These are phyloP conservation scores for Alectura lathami DNA, from an alignment of 2,113 vertebrate species.

Conservation along the genomic window DNA sequence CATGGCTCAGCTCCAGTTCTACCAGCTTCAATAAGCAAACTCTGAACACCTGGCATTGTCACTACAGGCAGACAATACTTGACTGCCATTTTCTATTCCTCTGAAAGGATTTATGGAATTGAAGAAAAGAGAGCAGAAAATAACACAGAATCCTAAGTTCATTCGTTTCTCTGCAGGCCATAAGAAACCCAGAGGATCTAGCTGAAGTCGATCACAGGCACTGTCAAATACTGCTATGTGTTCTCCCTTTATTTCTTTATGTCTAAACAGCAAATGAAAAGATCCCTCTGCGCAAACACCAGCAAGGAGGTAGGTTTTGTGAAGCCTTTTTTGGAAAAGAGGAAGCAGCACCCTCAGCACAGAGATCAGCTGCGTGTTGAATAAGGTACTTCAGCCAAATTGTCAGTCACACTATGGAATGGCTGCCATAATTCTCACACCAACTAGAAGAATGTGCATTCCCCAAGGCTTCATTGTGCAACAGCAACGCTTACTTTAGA, in stretches of 20 bases:
- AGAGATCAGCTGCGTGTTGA: background rate
- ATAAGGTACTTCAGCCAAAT: background rate
- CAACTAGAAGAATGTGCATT: accelerated
- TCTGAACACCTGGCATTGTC: background rate
- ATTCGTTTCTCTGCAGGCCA: background rate
- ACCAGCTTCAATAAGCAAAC: background rate
- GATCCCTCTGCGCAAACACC: background rate
- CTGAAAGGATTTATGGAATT: background rate
- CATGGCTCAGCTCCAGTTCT: background rate
- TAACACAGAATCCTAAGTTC: background rate
- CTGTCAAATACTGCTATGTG: background rate
- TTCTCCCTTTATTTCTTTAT: background rate
- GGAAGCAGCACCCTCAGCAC: accelerated
- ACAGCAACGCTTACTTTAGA: background rate
- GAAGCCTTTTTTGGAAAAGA: background rate
- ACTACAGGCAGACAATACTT: background rate
- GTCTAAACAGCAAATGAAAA: background rate
- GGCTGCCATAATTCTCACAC: background rate
- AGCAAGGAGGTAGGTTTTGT: background rate
- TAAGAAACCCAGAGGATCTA: background rate
- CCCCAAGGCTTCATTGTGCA: background rate
- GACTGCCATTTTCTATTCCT: background rate
- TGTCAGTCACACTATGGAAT: background rate
- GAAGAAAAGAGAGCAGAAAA: background rate
- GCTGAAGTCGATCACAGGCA: background rate